Evolutionary conservation across 2,888 invertebrate genomes (phyloP).

Genomic region (Thyatira batis): DNA sequence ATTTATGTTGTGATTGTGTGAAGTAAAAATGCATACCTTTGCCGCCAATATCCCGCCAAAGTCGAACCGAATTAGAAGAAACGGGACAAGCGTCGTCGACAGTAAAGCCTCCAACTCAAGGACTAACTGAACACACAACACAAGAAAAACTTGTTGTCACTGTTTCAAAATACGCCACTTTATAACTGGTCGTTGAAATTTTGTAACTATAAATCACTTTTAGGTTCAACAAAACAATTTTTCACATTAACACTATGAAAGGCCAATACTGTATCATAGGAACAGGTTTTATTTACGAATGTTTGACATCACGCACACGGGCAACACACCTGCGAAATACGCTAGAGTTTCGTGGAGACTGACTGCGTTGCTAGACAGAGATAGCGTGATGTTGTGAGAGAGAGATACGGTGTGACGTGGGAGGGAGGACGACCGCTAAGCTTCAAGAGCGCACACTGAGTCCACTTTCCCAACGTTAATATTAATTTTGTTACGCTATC

Average conservation of each 20-base stretch:
- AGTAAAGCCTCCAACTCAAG: constrained; percentile 76
- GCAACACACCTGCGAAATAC: constrained; percentile 63
- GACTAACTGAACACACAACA: constrained; percentile 66
- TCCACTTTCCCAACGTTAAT: constrained; percentile 43
- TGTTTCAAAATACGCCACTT: constrained; percentile 63
- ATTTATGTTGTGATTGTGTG: background rate
- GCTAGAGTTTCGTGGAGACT: constrained; percentile 71
- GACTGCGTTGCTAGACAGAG: constrained; percentile 66
- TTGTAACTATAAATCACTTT: constrained; percentile 18
- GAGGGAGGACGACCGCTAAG: constrained; percentile 73
- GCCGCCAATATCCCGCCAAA: constrained; percentile 55
- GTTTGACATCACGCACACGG: constrained; percentile 36
- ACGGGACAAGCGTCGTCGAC: constrained; percentile 49
- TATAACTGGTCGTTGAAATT: constrained; percentile 34
- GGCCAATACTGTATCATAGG: constrained; percentile 33
- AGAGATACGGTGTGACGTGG: constrained; percentile 65
- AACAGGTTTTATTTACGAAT: constrained; percentile 69
- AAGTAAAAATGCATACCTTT: constrained; percentile 50
- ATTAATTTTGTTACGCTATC: background rate
- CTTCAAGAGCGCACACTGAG: constrained; percentile 69
- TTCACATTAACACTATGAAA: constrained; percentile 19
- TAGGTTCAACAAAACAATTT: constrained; percentile 24
- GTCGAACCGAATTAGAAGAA: constrained; percentile 41
- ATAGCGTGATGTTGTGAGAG: constrained; percentile 60
- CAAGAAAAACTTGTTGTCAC: constrained; percentile 74